A percentile compares a stretch with the other conserved stretches of the same genome.
phyloP scores from a whole-genome alignment of 2,113 vertebrate species.

The Sardina pilchardus region DNA sequence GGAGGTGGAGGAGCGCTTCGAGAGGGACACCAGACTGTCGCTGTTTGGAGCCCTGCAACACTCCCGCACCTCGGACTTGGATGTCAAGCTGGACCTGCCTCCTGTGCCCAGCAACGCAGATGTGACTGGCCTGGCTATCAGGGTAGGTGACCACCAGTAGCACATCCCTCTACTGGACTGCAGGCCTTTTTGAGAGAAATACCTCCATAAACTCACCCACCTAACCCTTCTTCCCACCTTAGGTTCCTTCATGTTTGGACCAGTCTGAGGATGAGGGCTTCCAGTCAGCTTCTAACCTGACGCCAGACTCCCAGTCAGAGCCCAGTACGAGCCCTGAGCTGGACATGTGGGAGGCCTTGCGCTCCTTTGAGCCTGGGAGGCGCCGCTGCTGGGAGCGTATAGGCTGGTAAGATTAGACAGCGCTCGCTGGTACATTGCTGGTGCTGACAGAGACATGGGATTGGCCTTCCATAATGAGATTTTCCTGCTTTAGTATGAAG shows the following conservation, averaged over 20 bases:
- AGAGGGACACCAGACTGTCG: conserved; percentile 84
- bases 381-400: conserved; percentile 92
- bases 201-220: not conserved
- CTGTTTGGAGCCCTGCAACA: conserved; percentile 93
- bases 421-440: not conserved
- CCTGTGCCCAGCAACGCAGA: conserved; percentile 88
- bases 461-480: not conserved
- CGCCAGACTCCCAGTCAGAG: conserved; percentile 96
- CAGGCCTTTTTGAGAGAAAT: not conserved
- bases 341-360: conserved; percentile 89
- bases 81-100: conserved; percentile 88
- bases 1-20: conserved; percentile 80
- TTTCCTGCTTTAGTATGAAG: too few relatives aligned
- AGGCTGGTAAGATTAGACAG: conserved; percentile 80
- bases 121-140: conserved; percentile 85
- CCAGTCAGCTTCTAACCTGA: conserved; percentile 93
- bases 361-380: conserved; percentile 82
- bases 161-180: not conserved
- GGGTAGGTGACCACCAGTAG: conserved; percentile 71
- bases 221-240: conserved; percentile 7
- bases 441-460: not conserved
- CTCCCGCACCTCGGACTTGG: conserved; percentile 86
- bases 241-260: conserved; percentile 90
- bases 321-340: conserved; percentile 81
- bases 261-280: conserved; percentile 97